Conservation (phyloP, 2,797 vertebrate genomes). For the Emys orbicularis region DNA sequence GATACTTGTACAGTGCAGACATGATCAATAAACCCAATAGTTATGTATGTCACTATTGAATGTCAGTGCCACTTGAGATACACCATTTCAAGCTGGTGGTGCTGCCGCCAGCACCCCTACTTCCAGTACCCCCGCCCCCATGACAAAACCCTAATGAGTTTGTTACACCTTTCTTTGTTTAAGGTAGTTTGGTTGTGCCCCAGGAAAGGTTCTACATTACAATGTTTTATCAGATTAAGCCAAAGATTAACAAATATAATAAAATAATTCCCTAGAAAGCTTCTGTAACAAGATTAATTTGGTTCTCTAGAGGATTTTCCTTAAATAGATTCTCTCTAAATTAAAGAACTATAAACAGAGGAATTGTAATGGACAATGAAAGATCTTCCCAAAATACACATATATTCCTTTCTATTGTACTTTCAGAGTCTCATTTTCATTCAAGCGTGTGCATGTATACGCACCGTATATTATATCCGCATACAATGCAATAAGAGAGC, state of each 20-base stretch:
- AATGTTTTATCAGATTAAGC: neutral
- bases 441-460: neutral
- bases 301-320: neutral
- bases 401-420: neutral
- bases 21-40: neutral
- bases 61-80: neutral
- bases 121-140: neutral
- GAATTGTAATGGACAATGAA: neutral
- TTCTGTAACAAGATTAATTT: neutral
- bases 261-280: neutral
- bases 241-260: neutral
- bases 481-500: too few relatives aligned
- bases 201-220: neutral
- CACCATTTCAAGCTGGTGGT: too few relatives aligned
- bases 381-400: neutral
- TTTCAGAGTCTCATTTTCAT: neutral
- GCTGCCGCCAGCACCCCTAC: too few relatives aligned
- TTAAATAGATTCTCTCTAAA: neutral
- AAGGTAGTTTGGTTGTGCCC: neutral
- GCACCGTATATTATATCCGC: too few relatives aligned
- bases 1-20: neutral
- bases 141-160: neutral
- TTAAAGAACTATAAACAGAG: neutral
- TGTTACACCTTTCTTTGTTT: neutral
- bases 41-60: neutral